Evolutionary conservation across 2,888 invertebrate genomes (phyloP), one percentile per base, ranked within the genome.

Genomic region (Chorisops tibialis): DNA sequence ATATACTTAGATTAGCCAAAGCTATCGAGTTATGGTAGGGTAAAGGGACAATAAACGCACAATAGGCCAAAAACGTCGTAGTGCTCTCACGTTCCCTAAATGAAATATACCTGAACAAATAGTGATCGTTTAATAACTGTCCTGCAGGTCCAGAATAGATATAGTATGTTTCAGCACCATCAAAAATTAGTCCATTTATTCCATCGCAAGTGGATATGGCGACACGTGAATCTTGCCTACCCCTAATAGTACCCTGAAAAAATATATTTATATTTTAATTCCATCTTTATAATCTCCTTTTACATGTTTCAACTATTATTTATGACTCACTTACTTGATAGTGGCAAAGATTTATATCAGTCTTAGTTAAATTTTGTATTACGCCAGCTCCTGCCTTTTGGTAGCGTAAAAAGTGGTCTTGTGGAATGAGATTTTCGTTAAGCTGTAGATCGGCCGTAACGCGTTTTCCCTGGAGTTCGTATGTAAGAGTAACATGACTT

Each of bases 181-280:
- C 92, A 74, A 84, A 90, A 65, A 94, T 83, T 64, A 91, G 83
- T 6, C 94, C 94, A 54, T 87, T 84, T 41, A 87, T 77, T 56
- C 82, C 79, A 66, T 70, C 70, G 74, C 94, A 94, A 4, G 93
- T 93, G 52, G 94, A 93, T 52, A 94, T 74, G 1, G 93, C 93
- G 59, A 85, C 93, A 86, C 88, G 88, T 3, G 94, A 93, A 61
- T 82, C 80, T 1, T 83, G 80, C 67, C 82, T 81, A 63, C 84
- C 87, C 65, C 88, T 81, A 60, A 94, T 83, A 66, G 81, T 83
- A 62, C 94, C 94, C 70, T 79, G 67, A 12, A 63, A 62, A 41
- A 61, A 58, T 19, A 30, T 11, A 12, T 4, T n/a, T 16, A 14
- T 45, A n/a, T 37, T 24, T 39, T 35, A n/a, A 22, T 50, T 47